Evolutionary conservation across 2,113 vertebrate species (phyloP).

Genomic region (Indri indri): DNA sequence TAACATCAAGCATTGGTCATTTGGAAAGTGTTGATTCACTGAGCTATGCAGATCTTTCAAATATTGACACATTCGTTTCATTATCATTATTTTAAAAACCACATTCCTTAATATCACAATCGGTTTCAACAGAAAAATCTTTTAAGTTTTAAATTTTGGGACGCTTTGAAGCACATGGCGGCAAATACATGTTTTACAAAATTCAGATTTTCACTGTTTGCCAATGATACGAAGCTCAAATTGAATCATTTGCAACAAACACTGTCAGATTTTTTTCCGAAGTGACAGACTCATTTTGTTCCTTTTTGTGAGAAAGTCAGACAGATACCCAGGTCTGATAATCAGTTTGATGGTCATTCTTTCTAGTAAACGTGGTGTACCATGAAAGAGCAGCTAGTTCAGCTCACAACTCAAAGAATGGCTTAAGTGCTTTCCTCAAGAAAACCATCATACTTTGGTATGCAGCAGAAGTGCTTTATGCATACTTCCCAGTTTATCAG

Average conservation of each 20-base stretch:
- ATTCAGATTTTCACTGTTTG: slow-evolving; percentile 18
- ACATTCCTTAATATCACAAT: not conserved
- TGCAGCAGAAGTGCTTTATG: not conserved
- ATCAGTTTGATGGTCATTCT: not conserved
- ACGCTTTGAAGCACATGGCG: not conserved
- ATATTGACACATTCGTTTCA: slow-evolving; percentile 12
- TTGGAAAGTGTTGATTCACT: slow-evolving; percentile 17
- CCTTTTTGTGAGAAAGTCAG: not conserved
- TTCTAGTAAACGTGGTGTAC: not conserved
- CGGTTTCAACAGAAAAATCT: slow-evolving; percentile 2
- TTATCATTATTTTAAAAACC: not conserved
- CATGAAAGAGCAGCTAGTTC: not conserved
- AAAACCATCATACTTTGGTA: not conserved
- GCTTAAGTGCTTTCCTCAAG: not conserved
- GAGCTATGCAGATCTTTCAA: not conserved
- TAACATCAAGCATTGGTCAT: not conserved
- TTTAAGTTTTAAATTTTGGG: slow-evolving; percentile 14
- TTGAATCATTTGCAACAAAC: not conserved
- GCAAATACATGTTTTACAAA: slow-evolving; percentile 27
- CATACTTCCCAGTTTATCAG: not conserved
- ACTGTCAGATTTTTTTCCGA: not conserved
- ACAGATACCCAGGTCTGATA: not conserved
- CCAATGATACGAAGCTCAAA: not conserved
- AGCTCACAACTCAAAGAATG: not conserved
- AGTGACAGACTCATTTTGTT: not conserved